Evolutionary conservation across 1,140 invertebrate genomes (phyloP), one percentile per base, ranked within the genome.

Genomic region (Venturia canescens): DNA sequence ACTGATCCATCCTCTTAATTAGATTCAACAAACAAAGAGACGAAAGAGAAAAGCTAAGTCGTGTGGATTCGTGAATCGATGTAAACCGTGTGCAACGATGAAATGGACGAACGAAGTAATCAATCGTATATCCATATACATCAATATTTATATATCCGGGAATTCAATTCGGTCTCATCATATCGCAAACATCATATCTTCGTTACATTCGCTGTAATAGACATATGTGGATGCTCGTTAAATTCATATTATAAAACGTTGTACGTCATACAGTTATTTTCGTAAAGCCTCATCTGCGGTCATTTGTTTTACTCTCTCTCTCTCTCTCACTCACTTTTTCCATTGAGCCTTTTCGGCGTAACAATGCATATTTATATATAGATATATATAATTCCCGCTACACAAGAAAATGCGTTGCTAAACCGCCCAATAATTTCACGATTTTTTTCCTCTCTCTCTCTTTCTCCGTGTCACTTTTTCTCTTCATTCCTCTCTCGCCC

Each of bases 201-300:
- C 23, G 60, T 63, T 63, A 26, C 60, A 74, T 48, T 27, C 38
- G n/a, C n/a, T 27, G 34, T 53, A 27, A 74, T 74, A 53, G 23
- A 50, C 7, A 53, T 29, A 53, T 50, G 71, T 74, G 71, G 26
- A 53, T 76, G 31, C 69, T 21, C 31, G 69, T 48, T 76, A 60
- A 53, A 63, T 60, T 76, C 72, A 23, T 53, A 76, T 76, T 76
- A 76, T 50, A 76, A 76, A 74, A 74, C 21, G 31, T 74, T 74
- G 71, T 74, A 76, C 72, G 72, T 74, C 23, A 48, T 57, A 53
- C 48, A 60, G 27, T 34, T 76, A 50, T 53, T 74, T 27, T 53
- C 38, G 71, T 74, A 53, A 76, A 76, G 53, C 72, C 38, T 53
- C 38, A 53, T 63, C 60, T 21, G 60, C 60, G 60, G 60, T 53